These are phyloP conservation scores for Phylloscopus trochiloides DNA, from an alignment of 2,113 vertebrate genomes.

Conservation along the genomic window DNA sequence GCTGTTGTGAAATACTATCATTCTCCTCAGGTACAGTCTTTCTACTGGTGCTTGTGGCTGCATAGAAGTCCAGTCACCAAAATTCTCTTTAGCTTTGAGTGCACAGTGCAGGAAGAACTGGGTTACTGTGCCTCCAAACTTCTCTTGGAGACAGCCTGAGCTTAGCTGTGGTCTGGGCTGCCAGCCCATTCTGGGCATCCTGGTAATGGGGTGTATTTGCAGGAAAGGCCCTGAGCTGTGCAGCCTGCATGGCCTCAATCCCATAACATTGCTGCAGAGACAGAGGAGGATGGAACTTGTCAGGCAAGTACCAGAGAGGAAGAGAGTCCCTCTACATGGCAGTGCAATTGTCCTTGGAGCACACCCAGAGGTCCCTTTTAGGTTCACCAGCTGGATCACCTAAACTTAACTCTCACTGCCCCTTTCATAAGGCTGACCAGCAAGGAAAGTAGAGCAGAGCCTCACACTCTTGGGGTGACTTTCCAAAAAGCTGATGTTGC, in stretches of 20 bases:
- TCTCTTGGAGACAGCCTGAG: background rate
- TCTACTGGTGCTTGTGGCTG: background rate
- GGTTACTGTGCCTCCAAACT: background rate
- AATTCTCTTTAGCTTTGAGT: background rate
- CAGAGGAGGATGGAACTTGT: background rate
- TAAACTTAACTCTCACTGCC: background rate
- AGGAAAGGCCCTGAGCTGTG: background rate
- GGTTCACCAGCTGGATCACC: background rate
- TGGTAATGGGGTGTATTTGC: background rate
- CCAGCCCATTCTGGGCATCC: too few relatives aligned
- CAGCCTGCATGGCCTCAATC: background rate
- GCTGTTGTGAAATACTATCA: background rate
- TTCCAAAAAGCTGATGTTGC: background rate
- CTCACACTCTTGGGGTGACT: background rate
- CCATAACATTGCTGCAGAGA: background rate
- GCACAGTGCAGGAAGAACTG: background rate
- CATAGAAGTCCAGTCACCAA: background rate
- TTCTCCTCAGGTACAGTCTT: background rate
- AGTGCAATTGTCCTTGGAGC: background rate
- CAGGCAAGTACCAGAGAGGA: background rate
- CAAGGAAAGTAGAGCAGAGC: background rate
- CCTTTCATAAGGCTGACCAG: accelerated
- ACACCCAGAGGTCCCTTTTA: background rate
- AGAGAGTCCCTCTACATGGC: background rate
- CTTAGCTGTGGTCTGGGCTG: background rate